phyloP scores from a whole-genome alignment of 2,113 vertebrate genomes.

The Numenius arquata region DNA sequence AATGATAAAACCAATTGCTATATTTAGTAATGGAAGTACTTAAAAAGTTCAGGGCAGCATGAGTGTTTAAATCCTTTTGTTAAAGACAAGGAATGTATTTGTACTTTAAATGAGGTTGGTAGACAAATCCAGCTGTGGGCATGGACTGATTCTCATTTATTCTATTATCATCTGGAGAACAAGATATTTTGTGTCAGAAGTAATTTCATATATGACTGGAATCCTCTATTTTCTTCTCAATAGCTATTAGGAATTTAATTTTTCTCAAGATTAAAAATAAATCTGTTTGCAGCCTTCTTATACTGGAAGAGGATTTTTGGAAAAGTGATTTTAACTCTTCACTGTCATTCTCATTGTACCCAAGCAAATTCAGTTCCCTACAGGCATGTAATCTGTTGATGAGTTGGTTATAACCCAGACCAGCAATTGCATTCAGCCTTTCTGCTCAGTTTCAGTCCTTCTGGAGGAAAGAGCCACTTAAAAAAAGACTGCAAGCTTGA shows the following conservation, averaged over 20 bases:
- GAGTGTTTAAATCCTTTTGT: not conserved
- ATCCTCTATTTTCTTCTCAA: not conserved
- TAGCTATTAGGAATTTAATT: not conserved
- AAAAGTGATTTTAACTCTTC: not conserved
- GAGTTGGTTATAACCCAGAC: not conserved
- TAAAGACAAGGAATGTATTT: not conserved
- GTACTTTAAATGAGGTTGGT: not conserved
- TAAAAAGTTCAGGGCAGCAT: not conserved
- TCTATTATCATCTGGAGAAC: not conserved
- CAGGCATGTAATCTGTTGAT: not conserved
- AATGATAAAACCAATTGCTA: not conserved
- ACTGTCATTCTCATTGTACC: not conserved
- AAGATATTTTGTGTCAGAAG: not conserved
- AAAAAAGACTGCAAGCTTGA: not conserved
- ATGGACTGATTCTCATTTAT: not conserved
- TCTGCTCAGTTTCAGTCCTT: not conserved
- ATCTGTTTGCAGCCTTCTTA: not conserved
- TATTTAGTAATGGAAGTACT: not conserved
- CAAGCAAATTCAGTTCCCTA: not conserved
- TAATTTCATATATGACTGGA: not conserved
- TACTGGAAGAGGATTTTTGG: not conserved
- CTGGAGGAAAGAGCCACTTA: not conserved
- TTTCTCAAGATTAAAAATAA: not conserved
- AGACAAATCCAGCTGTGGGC: not conserved
- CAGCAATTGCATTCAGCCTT: not conserved